Evolutionary conservation across 2,888 invertebrate genomes (phyloP), one percentile per base, ranked within the genome.

Genomic region (Eristalis arbustorum): DNA sequence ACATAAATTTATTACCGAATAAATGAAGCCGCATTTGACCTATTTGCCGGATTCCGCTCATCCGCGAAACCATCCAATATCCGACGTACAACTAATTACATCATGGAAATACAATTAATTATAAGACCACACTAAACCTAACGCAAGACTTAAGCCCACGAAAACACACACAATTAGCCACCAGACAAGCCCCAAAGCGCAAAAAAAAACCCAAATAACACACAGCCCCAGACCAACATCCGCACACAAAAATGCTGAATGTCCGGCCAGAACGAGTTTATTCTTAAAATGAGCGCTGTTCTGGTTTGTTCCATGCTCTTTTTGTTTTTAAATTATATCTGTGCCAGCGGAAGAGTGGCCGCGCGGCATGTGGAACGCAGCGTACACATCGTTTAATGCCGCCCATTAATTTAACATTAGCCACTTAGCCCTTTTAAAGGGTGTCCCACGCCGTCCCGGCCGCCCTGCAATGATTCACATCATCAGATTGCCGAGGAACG

Each of bases 381-480:
- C 76, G 31, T 10, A 61, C 37, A 34, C 68, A 49, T 49, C 68
- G 31, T 25, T 62, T 69, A 76, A 37, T 63, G 62, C 25, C 59
- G 68, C 8, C 62, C 37, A 76, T 76, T 76, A 69, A 76, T 76
- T 34, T 69, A 69, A 69, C 69, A 76, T 69, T 68, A 76, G 68
- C 68, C 61, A 62, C 68, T 76, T 68, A 76, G 18, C 73, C 80
- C 22, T 56, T 56, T 62, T 68, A 40, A 37, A 40, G 73, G 49
- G 61, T n/a, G 59, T n/a, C n/a, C n/a, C n/a, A n/a, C n/a, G 4
- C 49, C 2, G 25, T 1, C 25, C 49, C 18, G 37, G 2, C 13
- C 25, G 34, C 11, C 37, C 56, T 49, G 14, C 4, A 62, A 61
- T 23, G 18, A 37, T 49, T 62, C 37, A 62, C 61, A 61, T 61